Evolutionary conservation across 2,797 vertebrate species (phyloP), one percentile per base, ranked within the genome.

Genomic region (Graptemys geographica): DNA sequence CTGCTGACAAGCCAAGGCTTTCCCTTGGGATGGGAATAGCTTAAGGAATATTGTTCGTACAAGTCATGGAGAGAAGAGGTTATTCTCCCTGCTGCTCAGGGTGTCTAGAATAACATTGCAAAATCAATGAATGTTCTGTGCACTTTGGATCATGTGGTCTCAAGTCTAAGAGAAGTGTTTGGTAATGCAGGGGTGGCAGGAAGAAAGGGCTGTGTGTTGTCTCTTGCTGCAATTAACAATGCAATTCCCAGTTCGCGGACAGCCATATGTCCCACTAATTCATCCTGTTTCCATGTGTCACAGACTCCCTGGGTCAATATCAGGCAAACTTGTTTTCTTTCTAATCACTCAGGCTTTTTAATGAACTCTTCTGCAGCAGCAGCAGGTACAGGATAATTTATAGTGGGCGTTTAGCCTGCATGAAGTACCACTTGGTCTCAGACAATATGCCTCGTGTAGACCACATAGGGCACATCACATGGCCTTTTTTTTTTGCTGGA

Each of bases 311-410:
- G 11, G 19, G 81, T 57, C 87, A 84, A 81, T 85, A 56, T 78
- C 86, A 94, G 79, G 85, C 86, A 92, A 84, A 88, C 90, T 89
- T 78, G 51, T 53, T 96, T 96, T 90, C 65, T 86, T 86, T 94
- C 72, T 96, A 91, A 96, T 79, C n/a, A 95, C 86, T 59, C 21
- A 76, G 83, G 15, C 13, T 21, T 85, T 92, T 94, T 95, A 96
- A 89, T 91, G 79, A 92, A 89, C 47, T 86, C 69, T 55, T 79
- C 79, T 95, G 65, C 84, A 95, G 56, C 31, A 94, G 72, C 79
- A 95, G 69, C 93, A 96, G 82, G 47, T 86, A 79, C 92, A 87
- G 83, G 49, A 83, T 96, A 93, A 89, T 95, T 96, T 92, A 91
- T 53, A 81, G 5, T 15, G 62, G n/a, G 57, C 93, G 84, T 55